Evolutionary conservation across 2,797 vertebrate genomes (phyloP), one percentile per base, ranked within the genome.

Genomic region (Neomorphus geoffroyi): DNA sequence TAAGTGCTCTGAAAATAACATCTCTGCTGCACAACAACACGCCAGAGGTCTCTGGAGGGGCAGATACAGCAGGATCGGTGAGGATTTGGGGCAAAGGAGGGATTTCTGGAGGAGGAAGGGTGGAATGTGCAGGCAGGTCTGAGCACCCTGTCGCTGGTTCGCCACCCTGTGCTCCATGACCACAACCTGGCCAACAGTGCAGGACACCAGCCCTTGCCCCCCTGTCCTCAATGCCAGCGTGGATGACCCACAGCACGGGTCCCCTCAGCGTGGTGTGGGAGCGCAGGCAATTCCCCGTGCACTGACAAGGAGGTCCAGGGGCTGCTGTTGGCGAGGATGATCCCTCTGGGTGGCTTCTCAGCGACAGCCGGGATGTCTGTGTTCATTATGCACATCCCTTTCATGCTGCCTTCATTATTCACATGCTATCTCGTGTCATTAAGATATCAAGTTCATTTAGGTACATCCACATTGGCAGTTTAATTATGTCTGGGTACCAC

Each of bases 361-460:
- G 50, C 53, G 37, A 62, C 91, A 84, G 74, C 41, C 30, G 33
- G 64, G 77, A 13, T 67, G 77, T 72, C 80, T 70, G 58, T 16
- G 88, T 43, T 97, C 88, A 86, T 97, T 96, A 93, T 92, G 90
- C 96, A 51, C 95, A 46, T 73, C 85, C 88, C 45, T 93, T 84
- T 93, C 90, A 80, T 26, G 4, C 46, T 28, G 70, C 95, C 95
- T 89, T 95, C 97, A 94, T 98, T 97, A 95, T 92, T 95, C 27
- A 45, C 75, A 2, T 64, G 80, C 95, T 97, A 95, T 96, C 97
- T 95, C 30, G 92, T 94, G 96, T 97, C 97, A 98, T 98, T 98
- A 98, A 98, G 98, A 97, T 96, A 98, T 98, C 97, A 95, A 91
- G 96, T 97, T 97, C 97, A 97, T 97, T 98, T 97, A 97, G 96